Base-by-base conservation (phyloP, 2,113 vertebrate species). In the Odocoileus hemionus region DNA sequence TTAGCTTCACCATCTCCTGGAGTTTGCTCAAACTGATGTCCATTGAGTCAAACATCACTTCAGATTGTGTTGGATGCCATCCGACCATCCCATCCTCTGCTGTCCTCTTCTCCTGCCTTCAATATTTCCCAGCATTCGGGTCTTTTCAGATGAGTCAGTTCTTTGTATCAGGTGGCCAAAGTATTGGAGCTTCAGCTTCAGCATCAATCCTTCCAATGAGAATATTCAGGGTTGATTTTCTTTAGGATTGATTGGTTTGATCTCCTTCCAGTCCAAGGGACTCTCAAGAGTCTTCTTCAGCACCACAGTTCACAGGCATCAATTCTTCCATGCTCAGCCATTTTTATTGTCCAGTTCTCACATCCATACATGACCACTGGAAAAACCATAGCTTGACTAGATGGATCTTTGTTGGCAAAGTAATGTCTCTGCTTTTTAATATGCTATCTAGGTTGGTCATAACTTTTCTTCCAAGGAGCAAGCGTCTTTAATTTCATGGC, bases 31-130 rank as follows among this genome's bases (percentile, higher is more conserved):
- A 23, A 70, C n/a, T 70, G 19, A 13, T 12, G 67, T 36, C n/a
- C n/a, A 70, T 0, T 1, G n/a, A 23, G 36, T 70, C 19, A 39
- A 10, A 70, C 19, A 70, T 70, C 67, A 39, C 0, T 0, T 23
- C n/a, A 70, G n/a, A 39, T 13, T 70, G n/a, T 0, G 0, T 39
- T 0, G 1, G 11, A 70, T 70, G 39, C n/a, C 19, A 70, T 39
- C 2, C 10, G 12, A 39, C 5, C 67, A 13, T 39, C 19, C 39
- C n/a, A 70, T 39, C n/a, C n/a, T 70, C 67, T 70, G 21, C 12
- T 19, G 1, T 70, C n/a, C 10, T n/a, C 19, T 39, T 39, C 67
- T n/a, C 61, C 16, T 70, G n/a, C n/a, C 67, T 70, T 70, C n/a
- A 23, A 70, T 70, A n/a, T 39, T 39, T 39, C 5, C n/a, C 67